A percentile compares a stretch with the other conserved stretches of the same genome.
phyloP scores from a whole-genome alignment of 2,888 invertebrate species.

The Trichopria drosophilae region DNA sequence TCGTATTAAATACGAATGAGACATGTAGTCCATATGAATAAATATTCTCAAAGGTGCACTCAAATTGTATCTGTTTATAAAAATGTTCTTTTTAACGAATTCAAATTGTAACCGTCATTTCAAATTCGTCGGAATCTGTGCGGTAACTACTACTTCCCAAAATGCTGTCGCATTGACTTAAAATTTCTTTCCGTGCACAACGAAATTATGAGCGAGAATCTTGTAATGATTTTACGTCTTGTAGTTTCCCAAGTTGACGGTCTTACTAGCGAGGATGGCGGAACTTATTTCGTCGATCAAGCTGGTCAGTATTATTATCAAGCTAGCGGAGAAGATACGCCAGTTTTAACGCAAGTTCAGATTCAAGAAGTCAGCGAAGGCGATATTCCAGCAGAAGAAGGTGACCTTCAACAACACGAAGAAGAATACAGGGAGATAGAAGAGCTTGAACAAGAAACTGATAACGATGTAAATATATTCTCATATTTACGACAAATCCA shows the following conservation, averaged over 20 bases:
- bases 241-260: conserved; percentile 57
- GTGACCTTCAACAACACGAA: conserved; percentile 43
- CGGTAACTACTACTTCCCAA: no score
- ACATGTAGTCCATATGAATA: no score
- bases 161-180: no score
- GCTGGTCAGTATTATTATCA: conserved; percentile 83
- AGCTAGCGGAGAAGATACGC: conserved; percentile 67
- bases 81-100: no score
- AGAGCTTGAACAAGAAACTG: conserved; percentile 61
- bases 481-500: no score
- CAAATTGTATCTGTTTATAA: no score
- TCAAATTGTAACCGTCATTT: no score
- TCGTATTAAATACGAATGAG: no score
- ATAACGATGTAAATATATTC: conserved; percentile 57
- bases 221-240: conserved; percentile 12
- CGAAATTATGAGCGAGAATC: no score
- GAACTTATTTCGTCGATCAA: conserved; percentile 81
- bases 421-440: conserved; percentile 58
- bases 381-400: conserved; percentile 53
- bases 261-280: conserved; percentile 62
- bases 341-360: conserved; percentile 67
- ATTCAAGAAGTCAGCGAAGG: conserved; percentile 58
- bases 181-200: no score
- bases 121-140: no score
- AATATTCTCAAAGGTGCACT: no score